Evolutionary conservation across 2,113 vertebrate genomes (phyloP).

Genomic region (Cheirogaleus medius): DNA sequence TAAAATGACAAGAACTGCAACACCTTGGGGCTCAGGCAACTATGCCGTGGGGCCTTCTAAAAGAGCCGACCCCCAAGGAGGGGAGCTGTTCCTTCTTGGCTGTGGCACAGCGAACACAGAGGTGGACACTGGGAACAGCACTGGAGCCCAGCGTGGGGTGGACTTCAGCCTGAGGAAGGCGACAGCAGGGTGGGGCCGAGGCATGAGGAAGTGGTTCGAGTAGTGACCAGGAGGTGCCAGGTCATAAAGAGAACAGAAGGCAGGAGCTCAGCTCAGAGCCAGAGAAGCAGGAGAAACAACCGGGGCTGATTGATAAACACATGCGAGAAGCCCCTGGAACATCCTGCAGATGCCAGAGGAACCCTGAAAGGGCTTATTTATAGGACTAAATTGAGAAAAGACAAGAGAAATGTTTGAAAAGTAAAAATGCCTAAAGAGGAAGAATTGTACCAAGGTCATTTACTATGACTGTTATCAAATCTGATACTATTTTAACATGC

Average conservation of each 20-base stretch:
- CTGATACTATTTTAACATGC: neutral
- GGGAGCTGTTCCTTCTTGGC: neutral
- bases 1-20: neutral
- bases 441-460: neutral
- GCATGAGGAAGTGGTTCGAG: neutral
- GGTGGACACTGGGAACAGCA: too few species aligned
- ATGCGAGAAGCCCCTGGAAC: neutral
- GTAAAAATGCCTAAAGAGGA: neutral
- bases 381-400: neutral
- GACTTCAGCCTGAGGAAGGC: neutral
- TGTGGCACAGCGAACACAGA: neutral
- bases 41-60: neutral
- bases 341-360: neutral
- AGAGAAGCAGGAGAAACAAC: neutral
- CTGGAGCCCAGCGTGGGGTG: rapidly evolving
- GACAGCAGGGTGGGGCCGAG: neutral
- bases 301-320: too few species aligned
- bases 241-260: neutral
- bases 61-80: neutral
- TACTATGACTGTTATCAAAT: neutral
- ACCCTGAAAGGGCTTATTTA: neutral
- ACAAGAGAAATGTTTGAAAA: neutral
- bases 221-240: neutral
- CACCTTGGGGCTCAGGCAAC: neutral
- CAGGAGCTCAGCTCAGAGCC: neutral